Conservation (phyloP, 2,113 vertebrate species). For the Coptodon bakossiorum region DNA sequence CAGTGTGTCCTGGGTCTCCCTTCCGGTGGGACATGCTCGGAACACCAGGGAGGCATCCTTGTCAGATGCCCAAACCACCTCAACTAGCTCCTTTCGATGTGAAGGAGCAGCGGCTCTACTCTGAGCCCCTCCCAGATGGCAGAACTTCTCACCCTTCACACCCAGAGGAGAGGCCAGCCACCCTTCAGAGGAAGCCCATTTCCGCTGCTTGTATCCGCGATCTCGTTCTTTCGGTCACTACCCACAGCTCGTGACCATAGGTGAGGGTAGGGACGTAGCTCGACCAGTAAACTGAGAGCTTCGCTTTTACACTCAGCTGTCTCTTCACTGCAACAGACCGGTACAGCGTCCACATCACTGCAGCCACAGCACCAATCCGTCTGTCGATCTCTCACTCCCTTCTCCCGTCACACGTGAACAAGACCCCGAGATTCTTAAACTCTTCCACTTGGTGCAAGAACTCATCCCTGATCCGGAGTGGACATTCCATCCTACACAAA, state of each 20-base stretch:
- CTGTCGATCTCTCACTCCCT: accelerated
- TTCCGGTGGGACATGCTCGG: not conserved
- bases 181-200: not conserved
- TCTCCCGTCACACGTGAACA: accelerated
- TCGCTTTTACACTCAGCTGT: accelerated
- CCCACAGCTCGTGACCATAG: not conserved
- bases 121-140: not conserved
- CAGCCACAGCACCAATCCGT: accelerated
- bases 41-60: not conserved
- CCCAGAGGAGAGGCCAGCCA: not conserved
- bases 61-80: not conserved
- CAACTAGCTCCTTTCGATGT: accelerated
- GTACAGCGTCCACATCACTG: accelerated
- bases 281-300: accelerated
- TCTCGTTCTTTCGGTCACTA: not conserved
- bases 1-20: not conserved
- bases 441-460: accelerated
- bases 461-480: not conserved
- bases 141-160: not conserved
- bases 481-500: not conserved
- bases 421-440: not conserved
- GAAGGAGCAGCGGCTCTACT: not conserved
- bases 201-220: accelerated
- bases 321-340: accelerated
- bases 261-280: not conserved